phyloP scores from a whole-genome alignment of 2,797 vertebrate species.

The Macroramphosus scolopax region DNA sequence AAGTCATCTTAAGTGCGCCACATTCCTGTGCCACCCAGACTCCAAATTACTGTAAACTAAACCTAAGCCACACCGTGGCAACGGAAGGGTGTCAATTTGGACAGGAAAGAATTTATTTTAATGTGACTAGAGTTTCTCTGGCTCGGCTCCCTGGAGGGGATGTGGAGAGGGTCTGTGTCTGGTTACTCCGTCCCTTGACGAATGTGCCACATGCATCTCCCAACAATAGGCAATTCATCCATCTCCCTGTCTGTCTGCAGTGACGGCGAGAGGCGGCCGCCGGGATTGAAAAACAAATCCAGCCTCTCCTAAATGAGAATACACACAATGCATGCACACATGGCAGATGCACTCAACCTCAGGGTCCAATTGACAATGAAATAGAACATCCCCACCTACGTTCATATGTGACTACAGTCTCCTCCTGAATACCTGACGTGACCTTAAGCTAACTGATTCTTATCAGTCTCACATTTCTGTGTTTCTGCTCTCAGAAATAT shows the following conservation, averaged over 20 bases:
- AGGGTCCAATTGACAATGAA: too few relatives aligned
- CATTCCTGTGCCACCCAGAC: slow-evolving; percentile 73
- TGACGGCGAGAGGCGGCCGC: slow-evolving; percentile 13
- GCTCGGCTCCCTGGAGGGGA: slow-evolving; percentile 66
- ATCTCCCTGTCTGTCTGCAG: slow-evolving; percentile 49
- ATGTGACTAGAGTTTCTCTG: slow-evolving; percentile 68
- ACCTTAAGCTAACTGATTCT: slow-evolving; percentile 59
- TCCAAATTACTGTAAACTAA: slow-evolving; percentile 74
- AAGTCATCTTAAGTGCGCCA: slow-evolving; percentile 56
- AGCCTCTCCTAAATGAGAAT: too few relatives aligned
- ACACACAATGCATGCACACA: too few relatives aligned
- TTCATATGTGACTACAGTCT: too few relatives aligned
- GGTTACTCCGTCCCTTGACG: slow-evolving; percentile 61
- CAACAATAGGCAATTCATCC: slow-evolving; percentile 78
- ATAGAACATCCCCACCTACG: too few relatives aligned
- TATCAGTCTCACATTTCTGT: slow-evolving; percentile 58
- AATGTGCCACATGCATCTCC: slow-evolving; percentile 63
- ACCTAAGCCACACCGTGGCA: slow-evolving; percentile 64
- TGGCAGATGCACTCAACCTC: too few relatives aligned
- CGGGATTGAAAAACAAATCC: slow-evolving; percentile 42
- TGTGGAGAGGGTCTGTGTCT: slow-evolving; percentile 67
- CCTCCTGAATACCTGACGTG: slow-evolving; percentile 39
- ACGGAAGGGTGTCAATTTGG: slow-evolving; percentile 75
- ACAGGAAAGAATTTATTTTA: slow-evolving; percentile 78
- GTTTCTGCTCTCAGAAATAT: slow-evolving; percentile 34